Evolutionary conservation across 2,888 invertebrate genomes (phyloP).

Genomic region (Balanococcus diminutus): DNA sequence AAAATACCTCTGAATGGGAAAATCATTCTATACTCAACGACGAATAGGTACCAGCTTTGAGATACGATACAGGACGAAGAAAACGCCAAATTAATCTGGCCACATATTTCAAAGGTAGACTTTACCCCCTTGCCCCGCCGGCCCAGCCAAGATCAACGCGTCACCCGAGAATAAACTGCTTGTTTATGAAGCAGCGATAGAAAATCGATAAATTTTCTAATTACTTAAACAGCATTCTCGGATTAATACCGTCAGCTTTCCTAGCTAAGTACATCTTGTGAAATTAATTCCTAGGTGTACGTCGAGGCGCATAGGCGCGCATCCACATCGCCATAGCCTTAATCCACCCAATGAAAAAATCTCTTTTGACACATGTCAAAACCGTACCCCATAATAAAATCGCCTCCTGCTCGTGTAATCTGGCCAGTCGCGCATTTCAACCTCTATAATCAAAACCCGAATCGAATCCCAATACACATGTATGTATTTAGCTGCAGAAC

Average conservation of each 20-base stretch:
- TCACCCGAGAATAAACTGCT: conserved; percentile 32
- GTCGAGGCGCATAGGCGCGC: not conserved
- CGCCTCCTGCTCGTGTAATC: not conserved
- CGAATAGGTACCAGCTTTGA: too few relatives aligned
- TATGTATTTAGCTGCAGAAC: conserved; percentile 12
- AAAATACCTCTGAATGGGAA: too few relatives aligned
- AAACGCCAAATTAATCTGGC: conserved; percentile 16
- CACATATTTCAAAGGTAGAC: not conserved
- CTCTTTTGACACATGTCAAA: conserved; percentile 36
- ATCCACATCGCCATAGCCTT: not conserved
- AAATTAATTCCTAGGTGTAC: conserved; percentile 20
- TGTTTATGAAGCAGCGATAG: not conserved
- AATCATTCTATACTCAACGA: not conserved
- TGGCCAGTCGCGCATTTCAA: not conserved
- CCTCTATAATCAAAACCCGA: conserved; percentile 24
- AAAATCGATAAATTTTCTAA: conserved; percentile 40
- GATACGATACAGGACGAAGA: not conserved
- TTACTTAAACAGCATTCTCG: conserved; percentile 38
- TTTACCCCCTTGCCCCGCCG: not conserved
- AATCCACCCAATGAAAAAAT: not conserved
- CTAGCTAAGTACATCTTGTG: not conserved
- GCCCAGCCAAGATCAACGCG: not conserved
- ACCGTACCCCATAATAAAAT: conserved; percentile 35
- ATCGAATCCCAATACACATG: not conserved
- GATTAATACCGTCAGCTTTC: conserved; percentile 7